These are phyloP conservation scores for Peromyscus maniculatus DNA, from an alignment of 2,113 vertebrate species.

Conservation along the genomic window DNA sequence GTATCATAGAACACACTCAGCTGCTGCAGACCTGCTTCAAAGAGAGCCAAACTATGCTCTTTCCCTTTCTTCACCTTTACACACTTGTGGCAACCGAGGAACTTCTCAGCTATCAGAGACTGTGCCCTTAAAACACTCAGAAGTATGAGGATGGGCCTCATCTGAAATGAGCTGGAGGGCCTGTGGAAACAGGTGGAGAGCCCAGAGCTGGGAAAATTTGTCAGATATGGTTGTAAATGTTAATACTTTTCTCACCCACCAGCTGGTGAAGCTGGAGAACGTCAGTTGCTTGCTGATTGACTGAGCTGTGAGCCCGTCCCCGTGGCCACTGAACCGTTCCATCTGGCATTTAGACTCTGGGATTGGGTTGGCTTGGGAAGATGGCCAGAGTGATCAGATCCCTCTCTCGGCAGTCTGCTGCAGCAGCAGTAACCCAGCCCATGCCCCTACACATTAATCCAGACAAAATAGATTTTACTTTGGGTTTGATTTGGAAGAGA, in stretches of 20 bases:
- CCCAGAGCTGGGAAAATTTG: constrained; percentile 26
- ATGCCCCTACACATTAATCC: constrained; percentile 46
- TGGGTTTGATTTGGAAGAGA: constrained; percentile 67
- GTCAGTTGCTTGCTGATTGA: constrained; percentile 62
- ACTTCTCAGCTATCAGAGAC: neutral
- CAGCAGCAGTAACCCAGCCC: constrained; percentile 39
- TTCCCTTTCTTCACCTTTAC: neutral
- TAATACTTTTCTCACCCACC: constrained; percentile 72
- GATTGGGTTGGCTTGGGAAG: constrained; percentile 61
- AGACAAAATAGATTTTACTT: constrained; percentile 67
- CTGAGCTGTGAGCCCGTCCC: constrained; percentile 57
- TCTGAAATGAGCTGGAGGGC: neutral
- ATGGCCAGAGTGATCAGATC: constrained; percentile 56
- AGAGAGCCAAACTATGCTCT: fast-evolving
- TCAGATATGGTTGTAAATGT: constrained; percentile 55
- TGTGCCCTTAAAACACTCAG: neutral
- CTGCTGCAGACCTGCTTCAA: neutral
- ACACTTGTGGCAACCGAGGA: neutral
- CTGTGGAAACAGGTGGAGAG: constrained; percentile 28
- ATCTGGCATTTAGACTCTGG: constrained; percentile 52
- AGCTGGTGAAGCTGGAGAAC: constrained; percentile 68
- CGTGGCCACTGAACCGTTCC: constrained; percentile 36
- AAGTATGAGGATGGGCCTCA: neutral
- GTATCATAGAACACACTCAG: neutral
- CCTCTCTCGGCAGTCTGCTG: neutral